Percentiles rank a stretch among this genome's conserved stretches.
Evolutionary conservation across 2,113 vertebrate species (phyloP).

Genomic region (Thunnus maccoyii): DNA sequence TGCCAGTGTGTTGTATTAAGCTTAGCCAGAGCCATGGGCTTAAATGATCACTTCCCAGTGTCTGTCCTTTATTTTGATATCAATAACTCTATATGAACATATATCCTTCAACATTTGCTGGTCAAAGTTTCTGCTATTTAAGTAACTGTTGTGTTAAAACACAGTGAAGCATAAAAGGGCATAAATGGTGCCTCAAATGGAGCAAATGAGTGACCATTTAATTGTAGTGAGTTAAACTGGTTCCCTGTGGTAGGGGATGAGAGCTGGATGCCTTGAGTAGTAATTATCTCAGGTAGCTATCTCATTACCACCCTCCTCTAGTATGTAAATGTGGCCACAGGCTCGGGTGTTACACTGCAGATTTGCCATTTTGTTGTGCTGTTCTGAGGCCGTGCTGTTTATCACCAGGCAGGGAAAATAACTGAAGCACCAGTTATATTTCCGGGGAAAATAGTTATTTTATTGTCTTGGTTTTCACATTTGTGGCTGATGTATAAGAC

Average conservation of each 20-base stretch:
- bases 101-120: neutral
- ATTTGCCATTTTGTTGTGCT: constrained; percentile 40
- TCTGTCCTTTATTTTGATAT: neutral
- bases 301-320: constrained; percentile 75
- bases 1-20: neutral
- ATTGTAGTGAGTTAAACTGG: constrained; percentile 73
- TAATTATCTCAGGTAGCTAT: constrained; percentile 83
- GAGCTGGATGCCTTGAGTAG: constrained; percentile 71
- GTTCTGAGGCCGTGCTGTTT: constrained; percentile 44
- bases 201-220: constrained; percentile 73
- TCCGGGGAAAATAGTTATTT: constrained; percentile 22
- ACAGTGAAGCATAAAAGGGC: constrained; percentile 56
- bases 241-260: constrained; percentile 70
- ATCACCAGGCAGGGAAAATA: constrained; percentile 34
- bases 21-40: neutral
- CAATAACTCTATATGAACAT: neutral
- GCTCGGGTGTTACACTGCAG: constrained; percentile 34
- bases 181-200: constrained; percentile 66
- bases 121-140: neutral
- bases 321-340: constrained; percentile 64
- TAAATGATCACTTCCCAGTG: neutral
- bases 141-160: constrained; percentile 42
- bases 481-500: constrained; percentile 8
- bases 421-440: constrained; percentile 43
- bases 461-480: constrained; percentile 12